Conservation (phyloP, 2,888 invertebrate species). For the Cyrtodaria siliqua region DNA sequence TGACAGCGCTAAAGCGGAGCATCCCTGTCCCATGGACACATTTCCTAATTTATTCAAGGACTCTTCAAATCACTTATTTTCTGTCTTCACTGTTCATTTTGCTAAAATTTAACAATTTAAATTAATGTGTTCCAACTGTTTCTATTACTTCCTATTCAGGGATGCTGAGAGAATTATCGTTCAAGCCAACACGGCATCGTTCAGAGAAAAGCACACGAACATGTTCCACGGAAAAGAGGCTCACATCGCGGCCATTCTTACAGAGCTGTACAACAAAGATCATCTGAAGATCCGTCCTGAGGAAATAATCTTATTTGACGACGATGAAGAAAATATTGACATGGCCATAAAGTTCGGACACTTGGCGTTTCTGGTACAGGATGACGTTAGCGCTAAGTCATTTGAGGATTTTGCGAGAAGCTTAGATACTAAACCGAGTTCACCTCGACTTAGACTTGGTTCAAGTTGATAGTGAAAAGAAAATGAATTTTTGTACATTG, state of each 20-base stretch:
- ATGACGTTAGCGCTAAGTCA: constrained; percentile 65
- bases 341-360: constrained; percentile 81
- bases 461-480: no score
- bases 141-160: no score
- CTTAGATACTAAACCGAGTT: constrained; percentile 42
- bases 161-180: constrained; percentile 77
- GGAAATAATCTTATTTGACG: constrained; percentile 80
- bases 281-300: constrained; percentile 74
- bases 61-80: no score
- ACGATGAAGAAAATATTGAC: constrained; percentile 76
- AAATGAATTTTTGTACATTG: no score
- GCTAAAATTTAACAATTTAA: no score
- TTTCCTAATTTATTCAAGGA: no score
- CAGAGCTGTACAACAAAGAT: no score
- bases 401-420: constrained; percentile 65
- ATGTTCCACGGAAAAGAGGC: constrained; percentile 79
- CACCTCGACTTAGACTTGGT: no score
- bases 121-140: no score
- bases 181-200: constrained; percentile 79
- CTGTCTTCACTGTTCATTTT: no score
- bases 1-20: no score
- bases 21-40: no score
- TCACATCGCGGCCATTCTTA: constrained; percentile 78
- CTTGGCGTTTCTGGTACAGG: constrained; percentile 72
- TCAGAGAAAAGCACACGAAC: constrained; percentile 71